phyloP scores from a whole-genome alignment of 2,888 invertebrate species.

The Troides oblongomaculatus region DNA sequence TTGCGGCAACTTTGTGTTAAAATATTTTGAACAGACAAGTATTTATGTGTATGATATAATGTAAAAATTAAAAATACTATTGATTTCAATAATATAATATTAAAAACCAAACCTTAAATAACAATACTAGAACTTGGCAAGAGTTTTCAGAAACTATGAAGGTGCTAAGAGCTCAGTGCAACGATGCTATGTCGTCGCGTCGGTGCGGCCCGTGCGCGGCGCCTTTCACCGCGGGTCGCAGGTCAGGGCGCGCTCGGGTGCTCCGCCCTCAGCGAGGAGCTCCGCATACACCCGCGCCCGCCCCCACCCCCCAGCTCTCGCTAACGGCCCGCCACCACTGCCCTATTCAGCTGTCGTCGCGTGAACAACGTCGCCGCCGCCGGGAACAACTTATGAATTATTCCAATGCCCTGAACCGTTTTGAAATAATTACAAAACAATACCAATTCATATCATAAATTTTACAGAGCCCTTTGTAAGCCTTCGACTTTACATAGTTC shows the following conservation, averaged over 20 bases:
- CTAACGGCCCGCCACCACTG: slow-evolving; percentile 68
- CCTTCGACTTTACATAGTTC: slow-evolving; percentile 45
- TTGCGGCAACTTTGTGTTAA: too few relatives aligned
- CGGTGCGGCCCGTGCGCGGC: slow-evolving; percentile 48
- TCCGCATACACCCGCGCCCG: slow-evolving; percentile 39
- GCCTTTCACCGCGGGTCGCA: slow-evolving; percentile 79
- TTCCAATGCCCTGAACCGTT: slow-evolving; percentile 65
- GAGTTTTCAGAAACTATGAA: slow-evolving; percentile 13
- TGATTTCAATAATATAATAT: background rate
- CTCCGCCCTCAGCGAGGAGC: slow-evolving; percentile 66
- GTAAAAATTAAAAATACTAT: background rate
- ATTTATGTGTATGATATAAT: background rate
- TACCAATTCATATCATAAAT: slow-evolving; percentile 69
- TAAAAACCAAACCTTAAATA: background rate
- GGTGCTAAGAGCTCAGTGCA: slow-evolving; percentile 49
- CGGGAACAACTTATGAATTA: slow-evolving; percentile 75
- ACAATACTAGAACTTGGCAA: slow-evolving; percentile 3
- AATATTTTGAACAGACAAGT: background rate
- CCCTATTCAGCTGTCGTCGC: slow-evolving; percentile 76
- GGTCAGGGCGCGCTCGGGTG: slow-evolving; percentile 80
- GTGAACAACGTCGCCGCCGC: slow-evolving; percentile 64
- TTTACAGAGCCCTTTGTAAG: slow-evolving; percentile 65
- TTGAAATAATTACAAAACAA: slow-evolving; percentile 76
- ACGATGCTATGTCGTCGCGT: slow-evolving; percentile 62
- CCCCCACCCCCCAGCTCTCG: slow-evolving; percentile 43